These are phyloP conservation scores for Orthosia gothica DNA, from an alignment of 2,888 invertebrate species.

Conservation along the genomic window DNA sequence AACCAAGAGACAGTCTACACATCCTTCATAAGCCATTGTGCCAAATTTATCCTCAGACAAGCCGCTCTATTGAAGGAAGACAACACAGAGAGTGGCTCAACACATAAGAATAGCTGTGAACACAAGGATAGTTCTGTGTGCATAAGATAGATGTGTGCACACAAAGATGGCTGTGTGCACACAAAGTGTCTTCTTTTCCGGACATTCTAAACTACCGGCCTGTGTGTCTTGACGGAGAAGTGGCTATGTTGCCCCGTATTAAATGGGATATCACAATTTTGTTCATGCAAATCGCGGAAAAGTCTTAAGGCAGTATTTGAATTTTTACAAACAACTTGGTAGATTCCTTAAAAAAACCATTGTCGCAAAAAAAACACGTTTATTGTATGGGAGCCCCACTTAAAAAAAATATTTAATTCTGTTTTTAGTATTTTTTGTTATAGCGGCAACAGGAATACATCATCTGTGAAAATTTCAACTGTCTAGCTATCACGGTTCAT, in stretches of 20 bases:
- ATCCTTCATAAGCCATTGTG: neutral
- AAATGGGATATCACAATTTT: constrained; percentile 25
- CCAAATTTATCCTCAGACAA: constrained; percentile 13
- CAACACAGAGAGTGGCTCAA: constrained; percentile 16
- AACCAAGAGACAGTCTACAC: neutral
- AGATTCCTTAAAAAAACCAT: too few species aligned
- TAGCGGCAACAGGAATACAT: too few species aligned
- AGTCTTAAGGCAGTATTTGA: neutral
- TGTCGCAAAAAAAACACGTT: too few species aligned
- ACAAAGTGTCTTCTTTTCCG: constrained; percentile 44
- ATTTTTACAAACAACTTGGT: neutral
- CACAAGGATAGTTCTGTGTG: constrained; percentile 29
- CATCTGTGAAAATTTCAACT: too few species aligned
- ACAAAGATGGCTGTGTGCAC: constrained; percentile 25
- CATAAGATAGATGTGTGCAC: constrained; percentile 33
- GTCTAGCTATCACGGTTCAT: too few species aligned
- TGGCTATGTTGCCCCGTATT: constrained; percentile 33
- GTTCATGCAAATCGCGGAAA: neutral
- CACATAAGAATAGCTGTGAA: constrained; percentile 24
- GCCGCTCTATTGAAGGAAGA: constrained; percentile 29
- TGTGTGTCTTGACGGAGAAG: constrained; percentile 20
- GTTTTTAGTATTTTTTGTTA: too few species aligned
- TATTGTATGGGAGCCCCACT: too few species aligned
- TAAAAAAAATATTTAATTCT: too few species aligned
- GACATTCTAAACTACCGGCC: constrained; percentile 38